These are phyloP conservation scores for Peucedramus taeniatus DNA, from an alignment of 2,113 vertebrate genomes.

Conservation along the genomic window DNA sequence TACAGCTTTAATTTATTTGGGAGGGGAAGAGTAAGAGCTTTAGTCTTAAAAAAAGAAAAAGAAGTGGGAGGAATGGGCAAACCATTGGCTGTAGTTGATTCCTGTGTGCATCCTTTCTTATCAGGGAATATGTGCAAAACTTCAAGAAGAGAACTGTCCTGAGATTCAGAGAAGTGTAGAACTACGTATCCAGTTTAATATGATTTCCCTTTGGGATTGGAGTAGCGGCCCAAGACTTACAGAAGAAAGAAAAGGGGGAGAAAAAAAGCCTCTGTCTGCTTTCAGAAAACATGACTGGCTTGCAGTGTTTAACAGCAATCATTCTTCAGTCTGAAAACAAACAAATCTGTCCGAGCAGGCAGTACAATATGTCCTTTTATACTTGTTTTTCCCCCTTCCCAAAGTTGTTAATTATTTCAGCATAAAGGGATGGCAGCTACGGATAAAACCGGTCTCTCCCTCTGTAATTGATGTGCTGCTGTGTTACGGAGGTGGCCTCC, in stretches of 20 bases:
- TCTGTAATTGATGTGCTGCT: neutral
- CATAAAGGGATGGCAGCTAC: neutral
- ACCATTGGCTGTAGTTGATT: neutral
- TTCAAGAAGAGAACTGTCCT: neutral
- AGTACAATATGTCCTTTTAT: constrained; percentile 6
- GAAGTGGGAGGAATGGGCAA: neutral
- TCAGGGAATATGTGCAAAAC: neutral
- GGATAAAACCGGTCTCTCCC: neutral
- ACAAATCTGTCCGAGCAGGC: constrained; percentile 24
- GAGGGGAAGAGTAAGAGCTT: neutral
- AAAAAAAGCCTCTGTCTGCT: neutral
- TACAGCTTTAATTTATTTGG: neutral
- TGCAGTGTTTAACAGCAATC: constrained; percentile 11
- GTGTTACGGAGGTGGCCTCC: neutral
- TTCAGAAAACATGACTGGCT: constrained; percentile 11
- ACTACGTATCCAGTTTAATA: neutral
- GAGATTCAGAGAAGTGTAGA: neutral
- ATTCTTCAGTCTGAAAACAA: constrained; percentile 33
- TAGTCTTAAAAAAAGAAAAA: neutral
- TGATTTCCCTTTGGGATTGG: neutral
- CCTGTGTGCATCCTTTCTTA: neutral
- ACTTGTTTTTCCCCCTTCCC: neutral
- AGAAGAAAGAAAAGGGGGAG: neutral
- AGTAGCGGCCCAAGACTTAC: neutral
- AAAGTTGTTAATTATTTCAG: constrained; percentile 25